Base-by-base conservation (phyloP, 2,888 invertebrate species). In the Cataglyphis altisquamis region DNA sequence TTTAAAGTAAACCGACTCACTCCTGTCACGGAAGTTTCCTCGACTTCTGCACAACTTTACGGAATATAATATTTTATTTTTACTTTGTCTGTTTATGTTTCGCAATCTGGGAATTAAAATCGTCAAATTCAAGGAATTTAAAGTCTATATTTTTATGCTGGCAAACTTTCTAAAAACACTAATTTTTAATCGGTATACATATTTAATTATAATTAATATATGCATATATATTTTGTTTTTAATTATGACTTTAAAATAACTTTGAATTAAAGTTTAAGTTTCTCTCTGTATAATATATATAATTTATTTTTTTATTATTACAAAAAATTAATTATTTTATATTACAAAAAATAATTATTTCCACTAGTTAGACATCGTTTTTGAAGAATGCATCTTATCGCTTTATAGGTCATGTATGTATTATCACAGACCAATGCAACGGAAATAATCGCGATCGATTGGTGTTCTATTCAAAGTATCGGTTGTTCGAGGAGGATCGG, bases 1-100 rank as follows among this genome's bases (percentile, higher is more conserved):
- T 80, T 52, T 29, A 10, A 64, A 55, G 48, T 68, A 68, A 78
- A 68, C 62, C 64, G 63, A 60, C 66, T 82, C 75, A n/a, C 21
- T 41, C 48, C 52, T 70, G 78, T 70, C 70, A 29, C 9, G 60
- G 25, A 80, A 80, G 68, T 72, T 80, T 80, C n/a, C 32, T 18
- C 72, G 32, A 72, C 36, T 60, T 63, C 81, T 25, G 60, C 78
- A 48, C 60, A 80, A 80, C 72, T 80, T 72, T 72, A 60, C 32
- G 45, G 32, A 45, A 60, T 32, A 70, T 72, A 80, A 80, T 80
- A 60, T 80, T 80, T 80, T 80, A 80, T 80, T 72, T 80, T 80
- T 72, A 80, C 57, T 45, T 36, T 10, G 18, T 29, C 36, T 12
- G 72, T 60, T 78, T 60, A 78, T 55, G 60, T 80, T 72, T 60